Evolutionary conservation across 2,888 invertebrate species (phyloP), one percentile per base, ranked within the genome.

Genomic region (Eupeodes luniger): DNA sequence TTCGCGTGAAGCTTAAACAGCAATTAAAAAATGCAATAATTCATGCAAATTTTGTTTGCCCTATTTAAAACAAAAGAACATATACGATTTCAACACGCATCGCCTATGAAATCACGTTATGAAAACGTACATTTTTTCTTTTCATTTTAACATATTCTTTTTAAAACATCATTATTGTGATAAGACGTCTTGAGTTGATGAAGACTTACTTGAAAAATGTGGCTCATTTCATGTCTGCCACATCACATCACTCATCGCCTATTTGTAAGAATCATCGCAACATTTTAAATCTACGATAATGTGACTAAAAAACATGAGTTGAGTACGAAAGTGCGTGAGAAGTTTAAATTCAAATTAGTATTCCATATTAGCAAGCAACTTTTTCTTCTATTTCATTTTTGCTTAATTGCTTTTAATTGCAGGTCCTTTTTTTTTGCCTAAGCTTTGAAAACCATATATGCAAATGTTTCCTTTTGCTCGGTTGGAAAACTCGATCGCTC

Each of bases 361-460:
- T 16, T 40, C 40, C 40, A 1, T 40, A n/a, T 1, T 5, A 40
- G 4, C 40, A 40, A 40, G 27, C 40, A 12, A 40, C 1, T 49
- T 66, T 64, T 11, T 14, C 10, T 2, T 64, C 9, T 47, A 12
- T 44, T 67, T 53, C 27, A 40, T 40, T 67, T 53, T 14, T 55
- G 12, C 16, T 16, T 70, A 55, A 70, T 70, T 70, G 19, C 19
- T 70, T 70, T 70, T 40, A 70, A 70, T 70, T 70, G 19, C 70
- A 19, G 19, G 36, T 11, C 19, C 53, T 53, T 4, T 44, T 9
- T 9, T 5, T 10, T 57, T 47, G 0, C 34, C 4, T 14, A 40
- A 0, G 16, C 55, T 14, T 53, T 36, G 3, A 55, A 55, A 55
- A 44, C 34, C 16, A 70, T 44, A 70, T 44, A 70, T 70, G 55